Conservation (phyloP, 2,797 vertebrate genomes). For the Pipistrellus kuhlii region DNA sequence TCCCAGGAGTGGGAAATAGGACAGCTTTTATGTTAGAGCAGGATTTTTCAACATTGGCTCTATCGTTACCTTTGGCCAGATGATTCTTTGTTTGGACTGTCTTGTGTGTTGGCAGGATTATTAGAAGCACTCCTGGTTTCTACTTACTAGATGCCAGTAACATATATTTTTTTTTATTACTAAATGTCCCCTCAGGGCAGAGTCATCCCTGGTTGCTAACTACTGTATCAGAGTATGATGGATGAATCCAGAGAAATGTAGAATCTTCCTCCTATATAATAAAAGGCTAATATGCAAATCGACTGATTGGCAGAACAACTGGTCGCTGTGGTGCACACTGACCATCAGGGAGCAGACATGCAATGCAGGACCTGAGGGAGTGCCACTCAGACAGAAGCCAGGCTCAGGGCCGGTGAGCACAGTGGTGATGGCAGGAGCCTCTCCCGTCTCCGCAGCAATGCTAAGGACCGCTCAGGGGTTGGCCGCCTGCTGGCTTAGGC, state of each 20-base stretch:
- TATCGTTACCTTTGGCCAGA: not conserved
- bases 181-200: not conserved
- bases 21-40: conserved; percentile 25
- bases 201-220: not conserved
- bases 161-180: not conserved
- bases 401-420: no score
- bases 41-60: not conserved
- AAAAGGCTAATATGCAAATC: no score
- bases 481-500: no score
- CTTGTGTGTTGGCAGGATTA: not conserved
- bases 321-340: no score
- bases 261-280: not conserved
- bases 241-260: conserved; percentile 32
- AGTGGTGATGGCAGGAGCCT: no score
- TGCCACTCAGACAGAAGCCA: no score
- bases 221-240: not conserved
- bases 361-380: no score
- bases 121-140: conserved; percentile 2
- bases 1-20: not conserved
- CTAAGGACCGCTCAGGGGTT: no score
- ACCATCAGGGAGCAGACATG: no score
- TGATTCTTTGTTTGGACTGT: conserved; percentile 8
- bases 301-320: no score
- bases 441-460: no score
- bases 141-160: not conserved